A percentile compares a stretch with the other conserved stretches of the same genome.
phyloP scores from a whole-genome alignment of 2,797 vertebrate species.

The Melanotaenia boesemani region DNA sequence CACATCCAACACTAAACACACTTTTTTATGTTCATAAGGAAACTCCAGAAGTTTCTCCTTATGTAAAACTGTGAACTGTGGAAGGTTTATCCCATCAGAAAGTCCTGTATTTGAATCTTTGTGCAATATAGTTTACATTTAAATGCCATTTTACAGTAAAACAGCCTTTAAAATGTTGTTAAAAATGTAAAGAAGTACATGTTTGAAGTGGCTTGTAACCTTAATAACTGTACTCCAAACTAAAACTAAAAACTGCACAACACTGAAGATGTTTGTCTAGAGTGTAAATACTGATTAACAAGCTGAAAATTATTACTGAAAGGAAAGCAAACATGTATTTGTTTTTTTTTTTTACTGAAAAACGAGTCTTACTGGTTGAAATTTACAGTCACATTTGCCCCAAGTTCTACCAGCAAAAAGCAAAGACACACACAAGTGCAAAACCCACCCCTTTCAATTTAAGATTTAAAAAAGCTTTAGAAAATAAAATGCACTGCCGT shows the following conservation, averaged over 20 bases:
- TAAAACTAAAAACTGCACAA: background rate
- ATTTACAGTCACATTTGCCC: conserved; percentile 61
- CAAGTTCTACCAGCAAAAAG: conserved; percentile 55
- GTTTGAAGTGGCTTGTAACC: background rate
- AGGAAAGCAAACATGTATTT: conserved; percentile 33
- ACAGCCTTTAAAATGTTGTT: background rate
- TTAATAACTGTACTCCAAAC: background rate
- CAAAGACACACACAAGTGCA: conserved; percentile 64
- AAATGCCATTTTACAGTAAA: background rate
- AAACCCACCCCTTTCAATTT: conserved; percentile 56
- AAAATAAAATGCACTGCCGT: conserved; percentile 40
- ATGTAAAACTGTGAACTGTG: background rate
- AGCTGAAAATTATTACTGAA: background rate
- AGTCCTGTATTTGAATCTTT: background rate
- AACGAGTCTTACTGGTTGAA: conserved; percentile 59
- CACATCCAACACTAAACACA: background rate
- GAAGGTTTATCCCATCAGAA: background rate
- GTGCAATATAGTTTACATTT: background rate
- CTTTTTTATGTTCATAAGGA: too few relatives aligned
- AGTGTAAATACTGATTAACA: conserved; percentile 5
- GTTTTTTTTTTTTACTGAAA: conserved; percentile 71
- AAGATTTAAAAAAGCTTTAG: conserved; percentile 25
- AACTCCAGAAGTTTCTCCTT: background rate
- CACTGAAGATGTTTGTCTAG: background rate
- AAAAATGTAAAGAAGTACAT: background rate